Percentiles rank a stretch among this genome's conserved stretches.
Conservation (phyloP, 2,797 vertebrate species). For the Ceryle rudis region DNA sequence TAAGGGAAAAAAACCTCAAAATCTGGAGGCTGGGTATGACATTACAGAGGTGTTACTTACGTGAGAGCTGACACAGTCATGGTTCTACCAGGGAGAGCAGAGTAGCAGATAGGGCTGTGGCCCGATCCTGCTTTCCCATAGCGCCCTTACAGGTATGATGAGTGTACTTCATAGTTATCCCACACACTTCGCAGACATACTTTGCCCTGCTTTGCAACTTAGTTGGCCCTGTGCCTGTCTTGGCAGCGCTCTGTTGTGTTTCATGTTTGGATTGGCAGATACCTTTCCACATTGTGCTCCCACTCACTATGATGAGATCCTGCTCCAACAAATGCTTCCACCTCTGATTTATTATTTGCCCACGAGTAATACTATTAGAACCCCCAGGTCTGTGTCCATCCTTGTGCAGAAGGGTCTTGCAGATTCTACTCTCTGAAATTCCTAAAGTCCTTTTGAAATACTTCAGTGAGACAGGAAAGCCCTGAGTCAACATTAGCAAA, state of each 20-base stretch:
- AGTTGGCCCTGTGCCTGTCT: slow-evolving; percentile 4
- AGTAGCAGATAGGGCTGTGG: neutral
- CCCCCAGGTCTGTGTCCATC: neutral
- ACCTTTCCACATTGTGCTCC: neutral
- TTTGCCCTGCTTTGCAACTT: neutral
- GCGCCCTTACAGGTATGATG: neutral
- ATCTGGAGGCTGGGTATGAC: neutral
- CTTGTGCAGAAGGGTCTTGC: neutral
- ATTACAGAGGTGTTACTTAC: neutral
- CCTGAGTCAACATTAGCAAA: neutral
- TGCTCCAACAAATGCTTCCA: slow-evolving; percentile 22
- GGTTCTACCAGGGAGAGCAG: neutral
- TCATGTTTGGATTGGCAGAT: slow-evolving; percentile 50
- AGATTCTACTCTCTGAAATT: neutral
- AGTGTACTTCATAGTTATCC: neutral
- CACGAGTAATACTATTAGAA: slow-evolving; percentile 19
- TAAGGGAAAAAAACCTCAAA: no score
- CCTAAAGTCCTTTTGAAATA: neutral
- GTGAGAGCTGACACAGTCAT: neutral
- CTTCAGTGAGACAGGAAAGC: neutral
- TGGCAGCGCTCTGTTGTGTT: slow-evolving; percentile 36
- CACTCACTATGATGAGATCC: neutral
- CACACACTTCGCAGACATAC: neutral
- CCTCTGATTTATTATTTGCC: slow-evolving; percentile 49
- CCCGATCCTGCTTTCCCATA: neutral